Percentiles rank a stretch among this genome's conserved stretches.
Evolutionary conservation across 2,797 vertebrate genomes (phyloP).

Genomic region (Microtus californicus): DNA sequence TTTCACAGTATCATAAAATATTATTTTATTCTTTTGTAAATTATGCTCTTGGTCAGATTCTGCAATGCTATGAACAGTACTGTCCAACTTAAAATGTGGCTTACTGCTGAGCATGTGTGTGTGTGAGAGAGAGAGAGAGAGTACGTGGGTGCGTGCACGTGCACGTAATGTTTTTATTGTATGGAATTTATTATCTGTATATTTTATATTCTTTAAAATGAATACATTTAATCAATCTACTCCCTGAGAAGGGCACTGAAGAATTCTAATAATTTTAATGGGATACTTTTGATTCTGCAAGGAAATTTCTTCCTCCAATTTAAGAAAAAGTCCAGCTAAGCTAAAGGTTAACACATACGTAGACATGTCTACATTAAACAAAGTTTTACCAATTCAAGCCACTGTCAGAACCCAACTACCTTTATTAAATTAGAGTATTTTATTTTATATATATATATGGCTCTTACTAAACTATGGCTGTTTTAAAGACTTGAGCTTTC

Average conservation of each 20-base stretch:
- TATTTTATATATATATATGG: not conserved
- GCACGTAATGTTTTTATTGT: constrained; percentile 55
- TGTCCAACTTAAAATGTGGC: constrained; percentile 29
- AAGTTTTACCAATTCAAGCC: constrained; percentile 46
- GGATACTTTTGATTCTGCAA: constrained; percentile 64
- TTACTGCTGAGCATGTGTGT: not conserved
- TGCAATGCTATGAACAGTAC: constrained; percentile 12
- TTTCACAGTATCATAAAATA: constrained; percentile 38
- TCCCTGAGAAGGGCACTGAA: constrained; percentile 23
- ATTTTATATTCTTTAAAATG: constrained; percentile 72
- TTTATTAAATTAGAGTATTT: not conserved
- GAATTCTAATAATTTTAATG: constrained; percentile 69
- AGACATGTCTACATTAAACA: constrained; percentile 50
- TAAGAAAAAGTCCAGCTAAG: constrained; percentile 56
- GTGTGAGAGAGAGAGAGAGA: too few species aligned
- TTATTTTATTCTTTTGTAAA: constrained; percentile 64
- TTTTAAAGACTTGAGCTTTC: constrained; percentile 37
- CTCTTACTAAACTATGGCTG: not conserved
- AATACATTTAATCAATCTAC: constrained; percentile 52
- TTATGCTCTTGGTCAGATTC: constrained; percentile 40
- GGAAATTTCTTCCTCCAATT: constrained; percentile 68
- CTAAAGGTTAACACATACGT: constrained; percentile 56
- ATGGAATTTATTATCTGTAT: constrained; percentile 65
- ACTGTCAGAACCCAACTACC: constrained; percentile 14
- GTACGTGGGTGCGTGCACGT: fast-evolving